Conservation (phyloP, 2,797 vertebrate genomes). For the Coluber constrictor region DNA sequence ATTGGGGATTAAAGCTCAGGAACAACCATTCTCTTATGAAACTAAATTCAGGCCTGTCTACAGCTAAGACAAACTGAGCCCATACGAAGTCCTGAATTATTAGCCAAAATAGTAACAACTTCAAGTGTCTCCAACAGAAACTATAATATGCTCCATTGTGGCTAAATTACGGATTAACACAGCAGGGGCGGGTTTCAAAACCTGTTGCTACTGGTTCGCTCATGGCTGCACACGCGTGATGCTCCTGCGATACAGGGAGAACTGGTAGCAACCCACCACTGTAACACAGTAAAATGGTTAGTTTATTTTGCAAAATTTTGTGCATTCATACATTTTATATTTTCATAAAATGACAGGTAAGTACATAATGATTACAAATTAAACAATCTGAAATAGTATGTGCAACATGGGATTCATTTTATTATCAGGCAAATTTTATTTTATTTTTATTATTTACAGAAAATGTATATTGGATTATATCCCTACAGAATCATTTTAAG, state of each 20-base stretch:
- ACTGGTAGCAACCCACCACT: no score
- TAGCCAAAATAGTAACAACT: background rate
- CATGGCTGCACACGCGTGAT: no score
- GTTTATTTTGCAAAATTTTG: background rate
- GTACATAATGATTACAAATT: background rate
- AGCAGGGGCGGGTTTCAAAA: no score
- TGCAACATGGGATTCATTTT: background rate
- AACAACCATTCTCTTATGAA: background rate
- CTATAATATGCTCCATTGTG: no score
- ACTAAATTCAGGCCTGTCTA: background rate
- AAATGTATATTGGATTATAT: background rate
- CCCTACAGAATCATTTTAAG: background rate
- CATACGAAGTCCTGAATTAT: background rate
- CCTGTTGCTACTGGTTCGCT: no score
- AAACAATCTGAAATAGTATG: no score
- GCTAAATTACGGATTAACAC: background rate
- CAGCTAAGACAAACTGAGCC: background rate
- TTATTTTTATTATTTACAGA: background rate
- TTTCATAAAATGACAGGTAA: background rate
- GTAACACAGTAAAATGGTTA: background rate
- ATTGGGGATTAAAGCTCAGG: background rate
- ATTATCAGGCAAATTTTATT: background rate
- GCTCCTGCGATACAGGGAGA: no score
- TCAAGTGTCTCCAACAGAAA: background rate
- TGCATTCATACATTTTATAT: background rate